Evolutionary conservation across 2,797 vertebrate genomes (phyloP).

Genomic region (Darevskia nairensis): DNA sequence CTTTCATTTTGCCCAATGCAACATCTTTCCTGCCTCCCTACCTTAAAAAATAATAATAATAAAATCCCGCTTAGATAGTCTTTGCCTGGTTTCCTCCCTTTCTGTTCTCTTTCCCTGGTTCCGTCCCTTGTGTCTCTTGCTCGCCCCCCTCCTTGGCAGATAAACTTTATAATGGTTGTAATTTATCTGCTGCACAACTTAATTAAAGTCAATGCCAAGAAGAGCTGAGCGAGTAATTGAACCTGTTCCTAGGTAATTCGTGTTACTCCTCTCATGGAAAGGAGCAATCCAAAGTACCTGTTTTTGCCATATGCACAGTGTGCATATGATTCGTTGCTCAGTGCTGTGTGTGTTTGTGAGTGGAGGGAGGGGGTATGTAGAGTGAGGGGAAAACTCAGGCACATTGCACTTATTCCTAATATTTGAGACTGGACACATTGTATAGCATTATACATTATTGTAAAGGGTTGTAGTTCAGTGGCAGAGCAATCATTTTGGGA

Average conservation of each 20-base stretch:
- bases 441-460: neutral
- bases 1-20: accelerated
- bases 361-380: neutral
- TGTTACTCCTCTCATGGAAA: slow-evolving; percentile 6
- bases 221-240: accelerated
- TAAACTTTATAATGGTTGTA: slow-evolving; percentile 34
- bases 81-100: neutral
- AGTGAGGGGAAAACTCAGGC: neutral
- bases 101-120: neutral
- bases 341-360: neutral
- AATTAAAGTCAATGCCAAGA: slow-evolving; percentile 52
- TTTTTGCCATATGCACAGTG: neutral
- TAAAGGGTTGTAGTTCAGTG: too few relatives aligned
- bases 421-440: neutral
- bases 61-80: neutral
- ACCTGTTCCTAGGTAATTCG: slow-evolving; percentile 12
- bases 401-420: neutral
- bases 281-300: neutral
- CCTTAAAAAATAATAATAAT: neutral
- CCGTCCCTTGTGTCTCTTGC: accelerated
- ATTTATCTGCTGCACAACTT: slow-evolving; percentile 64
- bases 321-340: neutral
- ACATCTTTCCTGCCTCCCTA: accelerated
- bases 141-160: slow-evolving; percentile 1
- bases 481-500: too few relatives aligned